Conservation (phyloP, 2,113 vertebrate species). For the Amphiprion ocellaris region DNA sequence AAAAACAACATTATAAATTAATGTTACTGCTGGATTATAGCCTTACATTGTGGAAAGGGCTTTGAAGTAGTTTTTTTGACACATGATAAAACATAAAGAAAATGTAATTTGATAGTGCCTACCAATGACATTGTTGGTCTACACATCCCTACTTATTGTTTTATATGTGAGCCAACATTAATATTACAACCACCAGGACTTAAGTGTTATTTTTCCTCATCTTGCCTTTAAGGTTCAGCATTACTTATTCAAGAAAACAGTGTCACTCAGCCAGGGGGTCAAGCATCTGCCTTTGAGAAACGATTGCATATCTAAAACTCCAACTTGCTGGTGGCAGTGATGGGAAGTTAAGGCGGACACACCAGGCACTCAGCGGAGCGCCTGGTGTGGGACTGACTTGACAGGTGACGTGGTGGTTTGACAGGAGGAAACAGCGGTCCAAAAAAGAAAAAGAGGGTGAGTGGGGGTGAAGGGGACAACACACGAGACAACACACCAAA, state of each 20-base stretch:
- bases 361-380: constrained; percentile 43
- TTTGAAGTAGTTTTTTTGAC: no score
- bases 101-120: no score
- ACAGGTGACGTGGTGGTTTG: constrained; percentile 61
- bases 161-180: background rate
- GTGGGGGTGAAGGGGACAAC: background rate
- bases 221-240: background rate
- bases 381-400: constrained; percentile 49
- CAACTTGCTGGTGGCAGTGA: constrained; percentile 47
- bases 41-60: no score
- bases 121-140: no score
- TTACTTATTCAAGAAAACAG: background rate
- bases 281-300: constrained; percentile 38
- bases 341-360: constrained; percentile 40
- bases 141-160: background rate
- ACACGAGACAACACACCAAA: constrained; percentile 51
- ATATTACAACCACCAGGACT: background rate
- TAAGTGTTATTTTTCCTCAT: background rate
- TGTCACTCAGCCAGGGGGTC: background rate
- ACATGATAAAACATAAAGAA: no score
- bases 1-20: background rate
- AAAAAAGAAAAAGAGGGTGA: constrained; percentile 1
- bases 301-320: constrained; percentile 59
- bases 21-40: no score
- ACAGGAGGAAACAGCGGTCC: constrained; percentile 51